Evolutionary conservation across 2,888 invertebrate species (phyloP), one percentile per base, ranked within the genome.

Genomic region (Arrhopalites spinosus): DNA sequence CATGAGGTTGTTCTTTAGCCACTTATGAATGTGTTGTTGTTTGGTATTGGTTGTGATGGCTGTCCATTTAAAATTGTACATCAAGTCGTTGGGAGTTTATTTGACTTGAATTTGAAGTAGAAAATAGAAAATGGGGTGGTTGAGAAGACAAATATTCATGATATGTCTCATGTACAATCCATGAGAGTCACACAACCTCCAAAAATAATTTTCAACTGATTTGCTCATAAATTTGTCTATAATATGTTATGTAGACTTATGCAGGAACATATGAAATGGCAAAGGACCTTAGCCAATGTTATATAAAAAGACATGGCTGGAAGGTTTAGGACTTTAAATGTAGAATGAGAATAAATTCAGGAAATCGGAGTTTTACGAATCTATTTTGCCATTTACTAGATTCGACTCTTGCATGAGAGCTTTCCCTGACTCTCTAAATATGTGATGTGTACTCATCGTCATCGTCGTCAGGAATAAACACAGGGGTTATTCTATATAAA

Each of bases 361-460:
- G 66, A 66, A 66, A 66, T 45, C 43, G 45, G 66, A 66, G 45
- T 68, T 68, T 68, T 27, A 68, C 68, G 68, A 68, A 68, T 68
- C 47, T 36, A 66, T 66, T 23, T 53, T 53, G 23, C 50, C n/a
- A 36, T n/a, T 47, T 45, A 36, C 45, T n/a, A 50, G 56, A 70
- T 70, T 70, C 70, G 7, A 64, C 30, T 70, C 56, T 30, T 36
- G 30, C 36, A 43, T 43, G 25, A 70, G 56, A 70, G 36, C 56
- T 23, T 59, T 59, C 2, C 25, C 53, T n/a, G 1, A 15, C n/a
- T 20, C 53, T 3, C 53, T 8, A 53, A 50, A 53, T 23, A 56
- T 70, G 70, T 70, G 70, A 70, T 70, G 70, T 68, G 68, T 70
- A 70, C 56, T 56, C 56, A 23, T 59, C 59, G 27, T 59, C 59